Evolutionary conservation across 2,113 vertebrate genomes (phyloP).

Genomic region (cat (Felis catus)): DNA sequence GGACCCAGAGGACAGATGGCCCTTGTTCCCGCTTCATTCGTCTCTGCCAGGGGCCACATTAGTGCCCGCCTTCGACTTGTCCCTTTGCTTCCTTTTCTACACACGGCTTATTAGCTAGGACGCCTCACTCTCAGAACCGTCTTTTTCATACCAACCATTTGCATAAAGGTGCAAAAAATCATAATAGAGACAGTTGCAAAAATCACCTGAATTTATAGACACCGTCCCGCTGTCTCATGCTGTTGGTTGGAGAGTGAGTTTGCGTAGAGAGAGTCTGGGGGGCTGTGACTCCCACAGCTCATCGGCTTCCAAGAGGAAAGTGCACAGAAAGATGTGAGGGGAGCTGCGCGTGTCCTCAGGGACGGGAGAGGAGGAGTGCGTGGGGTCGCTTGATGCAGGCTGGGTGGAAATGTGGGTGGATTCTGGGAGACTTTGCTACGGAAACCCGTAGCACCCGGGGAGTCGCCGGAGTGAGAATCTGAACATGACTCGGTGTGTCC

Average conservation of each 20-base stretch:
- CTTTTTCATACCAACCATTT: background rate
- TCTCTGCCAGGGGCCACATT: background rate
- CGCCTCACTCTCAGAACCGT: background rate
- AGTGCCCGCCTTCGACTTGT: too few species aligned
- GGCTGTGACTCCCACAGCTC: background rate
- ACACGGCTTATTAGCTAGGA: background rate
- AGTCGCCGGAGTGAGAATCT: background rate
- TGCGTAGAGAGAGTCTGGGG: background rate
- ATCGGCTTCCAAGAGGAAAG: background rate
- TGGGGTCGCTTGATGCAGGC: background rate
- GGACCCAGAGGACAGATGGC: background rate
- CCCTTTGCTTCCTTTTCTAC: background rate
- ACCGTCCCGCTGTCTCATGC: rapidly evolving
- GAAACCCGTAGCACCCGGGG: rapidly evolving
- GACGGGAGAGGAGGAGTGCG: too few species aligned
- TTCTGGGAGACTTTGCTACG: background rate
- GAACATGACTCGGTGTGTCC: rapidly evolving
- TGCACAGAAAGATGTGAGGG: background rate
- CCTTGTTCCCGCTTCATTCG: background rate
- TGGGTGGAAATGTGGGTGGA: background rate
- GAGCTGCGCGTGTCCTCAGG: background rate
- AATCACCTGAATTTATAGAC: background rate
- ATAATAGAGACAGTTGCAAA: background rate
- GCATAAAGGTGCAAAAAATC: background rate
- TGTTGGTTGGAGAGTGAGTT: background rate